Base-by-base conservation (phyloP, 2,888 invertebrate species). In the Agonopterix subpropinquella region DNA sequence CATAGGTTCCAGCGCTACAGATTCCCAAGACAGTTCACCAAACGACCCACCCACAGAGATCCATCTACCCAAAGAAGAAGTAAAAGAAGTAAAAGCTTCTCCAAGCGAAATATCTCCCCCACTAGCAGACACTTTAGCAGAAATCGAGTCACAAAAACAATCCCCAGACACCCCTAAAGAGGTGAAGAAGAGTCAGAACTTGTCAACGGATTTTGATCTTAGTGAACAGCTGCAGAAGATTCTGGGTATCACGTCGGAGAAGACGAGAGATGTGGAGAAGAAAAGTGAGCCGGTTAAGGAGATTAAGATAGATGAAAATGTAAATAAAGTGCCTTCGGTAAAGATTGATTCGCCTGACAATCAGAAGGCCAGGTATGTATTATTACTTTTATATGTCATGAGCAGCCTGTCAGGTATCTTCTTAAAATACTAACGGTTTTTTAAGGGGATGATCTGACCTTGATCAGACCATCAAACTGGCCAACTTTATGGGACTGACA, bases 201-300 rank as follows among this genome's bases (percentile, higher is more conserved):
- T 89, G 41, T 88, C 89, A 0, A 88, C 89, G 1, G 89, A 89
- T 55, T 89, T 89, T 52, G 89, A 89, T 62, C 61, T 89, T 0
- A 88, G 88, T 49, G 89, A 89, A 50, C 89, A 89, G 51, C 56
- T 89, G 59, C 89, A 89, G 64, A 89, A 89, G 55, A 89, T 89
- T 51, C 60, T 89, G 8, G 89, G 89, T 9, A 89, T 89, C 37
- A 81, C 88, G 0, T 78, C 88, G 4, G 89, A 89, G 55, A 89
- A 89, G 54, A 80, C 87, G 0, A 65, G 86, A 1, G 56, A 65
- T 56, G 61, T 56, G 0, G 89, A 89, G 51, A 80, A 80, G 56
- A 84, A 83, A 56, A 64, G 57, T 44, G 89, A 89, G 39, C 70
- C 73, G 0, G 65, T 53, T 0, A 86, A 84, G 47, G 87, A 86